Evolutionary conservation across 2,113 vertebrate species (phyloP).

Genomic region (Lagopus leucura): DNA sequence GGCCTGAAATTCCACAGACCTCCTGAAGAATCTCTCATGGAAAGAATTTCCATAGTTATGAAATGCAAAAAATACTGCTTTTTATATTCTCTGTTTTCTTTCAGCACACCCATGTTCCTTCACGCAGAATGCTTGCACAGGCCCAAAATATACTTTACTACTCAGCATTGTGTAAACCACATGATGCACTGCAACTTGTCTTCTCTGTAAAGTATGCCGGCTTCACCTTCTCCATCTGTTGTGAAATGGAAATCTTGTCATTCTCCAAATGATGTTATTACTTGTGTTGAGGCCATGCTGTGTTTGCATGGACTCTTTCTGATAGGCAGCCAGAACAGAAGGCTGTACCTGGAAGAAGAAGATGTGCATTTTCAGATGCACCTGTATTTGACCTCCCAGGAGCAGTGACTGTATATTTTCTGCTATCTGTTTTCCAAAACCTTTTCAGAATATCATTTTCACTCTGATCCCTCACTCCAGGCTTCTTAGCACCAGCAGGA

Average conservation of each 20-base stretch:
- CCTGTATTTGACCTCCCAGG: not conserved
- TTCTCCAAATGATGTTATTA: not conserved
- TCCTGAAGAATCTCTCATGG: not conserved
- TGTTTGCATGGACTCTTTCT: not conserved
- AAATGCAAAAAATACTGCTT: not conserved
- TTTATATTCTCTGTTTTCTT: not conserved
- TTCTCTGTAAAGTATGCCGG: not conserved
- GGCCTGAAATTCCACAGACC: not conserved
- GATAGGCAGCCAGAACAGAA: not conserved
- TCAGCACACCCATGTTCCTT: not conserved
- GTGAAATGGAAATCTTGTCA: not conserved
- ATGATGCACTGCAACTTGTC: not conserved
- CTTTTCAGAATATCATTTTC: not conserved
- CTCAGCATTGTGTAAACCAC: not conserved
- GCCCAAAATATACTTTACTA: not conserved
- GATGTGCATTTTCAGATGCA: not conserved
- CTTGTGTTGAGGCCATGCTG: not conserved
- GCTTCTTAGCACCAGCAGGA: not conserved
- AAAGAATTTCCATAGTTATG: not conserved
- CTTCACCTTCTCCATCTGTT: not conserved
- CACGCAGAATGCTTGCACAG: not conserved
- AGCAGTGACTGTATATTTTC: not conserved
- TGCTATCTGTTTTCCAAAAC: not conserved
- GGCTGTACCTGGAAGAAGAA: not conserved
- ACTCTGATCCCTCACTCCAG: not conserved